These are phyloP conservation scores for Burhinus bistriatus DNA, from an alignment of 2,113 vertebrate species.

Conservation along the genomic window DNA sequence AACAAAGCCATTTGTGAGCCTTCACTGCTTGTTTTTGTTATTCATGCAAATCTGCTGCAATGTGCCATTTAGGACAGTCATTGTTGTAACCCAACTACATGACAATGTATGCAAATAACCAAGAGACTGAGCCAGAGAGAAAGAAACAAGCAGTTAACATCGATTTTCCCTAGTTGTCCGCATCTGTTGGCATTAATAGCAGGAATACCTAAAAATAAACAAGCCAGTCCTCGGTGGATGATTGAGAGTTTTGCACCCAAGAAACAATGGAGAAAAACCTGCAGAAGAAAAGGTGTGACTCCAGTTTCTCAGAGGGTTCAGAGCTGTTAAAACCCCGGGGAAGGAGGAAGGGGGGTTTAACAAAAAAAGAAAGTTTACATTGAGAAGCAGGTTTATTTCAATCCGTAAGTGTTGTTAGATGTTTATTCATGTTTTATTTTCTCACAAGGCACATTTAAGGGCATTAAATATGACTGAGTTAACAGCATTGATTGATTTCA, in stretches of 20 bases:
- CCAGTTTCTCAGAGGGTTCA: background rate
- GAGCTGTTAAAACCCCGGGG: background rate
- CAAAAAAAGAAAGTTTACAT: background rate
- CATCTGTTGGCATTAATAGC: background rate
- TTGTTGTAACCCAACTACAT: background rate
- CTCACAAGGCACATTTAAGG: background rate
- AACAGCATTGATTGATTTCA: background rate
- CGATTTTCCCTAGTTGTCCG: background rate
- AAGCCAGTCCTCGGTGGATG: background rate
- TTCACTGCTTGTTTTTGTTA: constrained; percentile 43
- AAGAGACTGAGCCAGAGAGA: background rate
- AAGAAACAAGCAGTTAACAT: background rate
- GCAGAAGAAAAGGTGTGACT: background rate
- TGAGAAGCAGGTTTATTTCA: background rate
- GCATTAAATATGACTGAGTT: background rate
- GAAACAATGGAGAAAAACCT: background rate
- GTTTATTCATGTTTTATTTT: background rate
- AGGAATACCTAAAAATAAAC: background rate
- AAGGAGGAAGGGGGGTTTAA: fast-evolving
- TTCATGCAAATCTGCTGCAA: constrained; percentile 32
- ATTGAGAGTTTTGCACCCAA: background rate
- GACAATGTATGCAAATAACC: background rate
- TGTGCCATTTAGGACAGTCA: constrained; percentile 9
- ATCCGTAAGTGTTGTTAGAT: background rate
- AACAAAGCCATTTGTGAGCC: constrained; percentile 54